A percentile compares a stretch with the other conserved stretches of the same genome.
Conservation (phyloP, 2,888 invertebrate species). For the Prosopocoilus inquinatus region DNA sequence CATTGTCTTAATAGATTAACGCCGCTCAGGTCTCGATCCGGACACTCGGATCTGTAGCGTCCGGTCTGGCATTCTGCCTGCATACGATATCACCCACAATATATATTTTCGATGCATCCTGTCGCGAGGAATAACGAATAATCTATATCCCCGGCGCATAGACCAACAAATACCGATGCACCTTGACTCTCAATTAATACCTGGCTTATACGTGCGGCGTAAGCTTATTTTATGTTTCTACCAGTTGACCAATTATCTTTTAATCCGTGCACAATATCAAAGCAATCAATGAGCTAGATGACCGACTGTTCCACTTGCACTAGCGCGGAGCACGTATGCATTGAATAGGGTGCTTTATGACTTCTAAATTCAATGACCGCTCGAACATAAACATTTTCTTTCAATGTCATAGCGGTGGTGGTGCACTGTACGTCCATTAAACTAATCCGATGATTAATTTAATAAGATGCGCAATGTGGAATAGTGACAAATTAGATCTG, state of each 20-base stretch:
- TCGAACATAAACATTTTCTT: slow-evolving; percentile 24
- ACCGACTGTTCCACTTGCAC: slow-evolving; percentile 36
- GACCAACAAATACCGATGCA: slow-evolving; percentile 45
- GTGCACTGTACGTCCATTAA: slow-evolving; percentile 13
- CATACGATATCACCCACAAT: slow-evolving; percentile 37
- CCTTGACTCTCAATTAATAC: slow-evolving; percentile 42
- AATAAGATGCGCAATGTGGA: slow-evolving; percentile 8
- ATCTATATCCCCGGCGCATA: slow-evolving; percentile 46
- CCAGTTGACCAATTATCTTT: slow-evolving; percentile 35
- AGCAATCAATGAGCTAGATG: slow-evolving; percentile 22
- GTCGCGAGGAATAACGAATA: slow-evolving; percentile 41
- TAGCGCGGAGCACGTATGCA: slow-evolving; percentile 40
- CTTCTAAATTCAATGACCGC: slow-evolving; percentile 45
- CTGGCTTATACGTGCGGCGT: slow-evolving; percentile 39
- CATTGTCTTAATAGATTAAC: slow-evolving; percentile 24
- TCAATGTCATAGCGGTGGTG: slow-evolving; percentile 17
- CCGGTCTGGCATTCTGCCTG: slow-evolving; percentile 39
- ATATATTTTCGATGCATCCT: slow-evolving; percentile 37
- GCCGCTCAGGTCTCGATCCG: slow-evolving; percentile 27
- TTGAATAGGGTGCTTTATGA: slow-evolving; percentile 45
- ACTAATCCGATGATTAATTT: slow-evolving; percentile 18
- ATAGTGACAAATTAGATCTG: slow-evolving; percentile 18
- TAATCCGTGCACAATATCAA: slow-evolving; percentile 23
- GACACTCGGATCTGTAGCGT: slow-evolving; percentile 33
- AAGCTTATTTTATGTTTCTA: slow-evolving; percentile 44